Base-by-base conservation (phyloP, 2,888 invertebrate species). In the Colletes collaris region DNA sequence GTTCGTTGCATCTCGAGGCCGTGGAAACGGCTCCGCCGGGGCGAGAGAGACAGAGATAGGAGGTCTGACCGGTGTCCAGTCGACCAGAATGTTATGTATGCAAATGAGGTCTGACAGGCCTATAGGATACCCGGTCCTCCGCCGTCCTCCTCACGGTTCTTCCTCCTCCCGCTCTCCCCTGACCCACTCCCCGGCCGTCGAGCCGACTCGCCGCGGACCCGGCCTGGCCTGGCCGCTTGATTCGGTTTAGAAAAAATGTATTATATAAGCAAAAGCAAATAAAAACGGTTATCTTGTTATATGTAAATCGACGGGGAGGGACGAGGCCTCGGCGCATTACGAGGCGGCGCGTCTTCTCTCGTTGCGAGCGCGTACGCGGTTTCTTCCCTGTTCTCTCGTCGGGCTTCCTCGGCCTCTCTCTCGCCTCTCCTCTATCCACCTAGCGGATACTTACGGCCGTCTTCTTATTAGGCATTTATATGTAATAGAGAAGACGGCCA, bases 51-150 rank as follows among this genome's bases (percentile, higher is more conserved):
- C 62, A 74, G 69, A 64, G 77, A 85, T 87, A 88, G 87, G 89
- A 89, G 88, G 90, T 89, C 86, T 90, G 91, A 91, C 91, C 91
- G 90, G 91, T 91, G 92, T 91, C 92, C 92, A 90, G 91, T 91
- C 91, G 91, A 92, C 90, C 92, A 92, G 92, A 92, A 92, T 92
- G 91, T 92, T 92, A 92, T 92, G 91, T 92, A 93, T 93, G 92
- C 92, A 93, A 93, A 93, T 93, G 90, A 93, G 90, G 86, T 68
- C 91, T 90, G 92, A 92, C 92, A 90, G 90, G 89, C 91, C 89
- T 90, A 90, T 90, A 88, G 88, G 86, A 89, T 89, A 87, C 83
- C 84, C 83, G 78, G 82, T 78, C 86, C 83, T 85, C 84, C 86
- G 85, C 76, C 80, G 73, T 82, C 73, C 67, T 72, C 83, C 82